Base-by-base conservation (phyloP, 2,888 invertebrate genomes). In the Stenodera caucasica region DNA sequence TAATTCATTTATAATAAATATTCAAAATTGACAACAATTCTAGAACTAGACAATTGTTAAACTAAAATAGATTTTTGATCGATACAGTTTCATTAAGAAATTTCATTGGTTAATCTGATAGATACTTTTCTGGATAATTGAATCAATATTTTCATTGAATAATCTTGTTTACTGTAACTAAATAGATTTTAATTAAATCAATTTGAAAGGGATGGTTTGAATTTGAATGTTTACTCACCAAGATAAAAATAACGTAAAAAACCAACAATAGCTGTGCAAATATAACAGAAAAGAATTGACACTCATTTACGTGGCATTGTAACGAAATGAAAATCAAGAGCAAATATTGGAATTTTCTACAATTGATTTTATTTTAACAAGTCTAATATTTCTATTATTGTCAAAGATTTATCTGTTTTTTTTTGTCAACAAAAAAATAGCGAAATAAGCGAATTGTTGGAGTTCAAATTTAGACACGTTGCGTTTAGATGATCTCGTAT, bases 71-170 rank as follows among this genome's bases (percentile, higher is more conserved):
- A n/a, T n/a, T n/a, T 37, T 37, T 37, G 15, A 15, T 37, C 0
- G 18, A 45, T 45, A 11, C 45, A 45, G 12, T 45, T 45, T 45
- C 45, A 45, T 45, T 45, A 21, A 18, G 18, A 21, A 45, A 45
- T 45, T 11, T 21, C 45, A 21, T 45, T 5, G 21, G 18, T 45
- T 45, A 45, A 45, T 45, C 45, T 21, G 11, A 11, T 45, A 11
- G 45, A 45, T 45, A 45, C 45, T 45, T 45, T 45, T 45, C 45
- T 9, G 45, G 21, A 45, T 45, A 45, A 45, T 45, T 45, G 45
- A 45, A 45, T 45, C 45, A 45, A 45, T 45, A 45, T 45, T 45
- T 45, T 15, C 45, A 45, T 45, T 45, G 45, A 45, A 45, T 45
- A 45, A 45, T 21, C 18, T 18, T 45, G 45, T 45, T 45, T 45